Conservation (phyloP, 2,113 vertebrate genomes). For the Echinops telfairi region DNA sequence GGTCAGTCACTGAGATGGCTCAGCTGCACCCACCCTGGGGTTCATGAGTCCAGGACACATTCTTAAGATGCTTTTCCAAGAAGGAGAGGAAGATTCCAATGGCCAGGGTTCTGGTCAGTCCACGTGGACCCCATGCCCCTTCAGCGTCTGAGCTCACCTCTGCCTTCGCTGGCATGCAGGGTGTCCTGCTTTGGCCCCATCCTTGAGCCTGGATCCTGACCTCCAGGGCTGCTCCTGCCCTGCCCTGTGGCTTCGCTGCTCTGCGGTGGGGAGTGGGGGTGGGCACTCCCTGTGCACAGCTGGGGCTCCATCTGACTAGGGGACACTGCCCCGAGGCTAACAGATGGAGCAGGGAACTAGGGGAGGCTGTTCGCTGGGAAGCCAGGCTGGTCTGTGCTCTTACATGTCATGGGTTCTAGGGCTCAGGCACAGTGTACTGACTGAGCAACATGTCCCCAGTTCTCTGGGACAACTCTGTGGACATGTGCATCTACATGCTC, state of each 20-base stretch:
- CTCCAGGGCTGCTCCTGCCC: too few species aligned
- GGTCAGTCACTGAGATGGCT: neutral
- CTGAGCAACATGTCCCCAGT: neutral
- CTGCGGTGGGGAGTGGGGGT: too few species aligned
- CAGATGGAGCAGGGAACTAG: neutral
- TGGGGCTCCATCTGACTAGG: too few species aligned
- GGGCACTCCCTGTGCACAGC: too few species aligned
- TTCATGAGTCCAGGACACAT: neutral
- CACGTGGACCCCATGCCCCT: neutral
- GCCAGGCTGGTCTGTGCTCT: neutral
- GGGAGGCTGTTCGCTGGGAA: neutral
- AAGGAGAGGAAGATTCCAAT: neutral
- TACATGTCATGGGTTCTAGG: neutral
- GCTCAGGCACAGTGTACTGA: neutral
- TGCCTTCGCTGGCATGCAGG: neutral
- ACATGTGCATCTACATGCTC: slow-evolving; percentile 5
- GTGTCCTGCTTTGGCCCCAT: neutral
- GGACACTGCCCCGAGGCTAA: neutral
- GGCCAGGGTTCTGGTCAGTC: neutral
- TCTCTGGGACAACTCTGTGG: neutral
- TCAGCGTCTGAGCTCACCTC: neutral
- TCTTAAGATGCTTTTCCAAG: neutral
- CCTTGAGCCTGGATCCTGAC: too few species aligned
- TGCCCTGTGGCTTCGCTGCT: too few species aligned
- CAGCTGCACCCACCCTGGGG: neutral